A percentile compares a stretch with the other conserved stretches of the same genome.
Evolutionary conservation across 2,113 vertebrate genomes (phyloP).

Genomic region (Oostethus manadensis): DNA sequence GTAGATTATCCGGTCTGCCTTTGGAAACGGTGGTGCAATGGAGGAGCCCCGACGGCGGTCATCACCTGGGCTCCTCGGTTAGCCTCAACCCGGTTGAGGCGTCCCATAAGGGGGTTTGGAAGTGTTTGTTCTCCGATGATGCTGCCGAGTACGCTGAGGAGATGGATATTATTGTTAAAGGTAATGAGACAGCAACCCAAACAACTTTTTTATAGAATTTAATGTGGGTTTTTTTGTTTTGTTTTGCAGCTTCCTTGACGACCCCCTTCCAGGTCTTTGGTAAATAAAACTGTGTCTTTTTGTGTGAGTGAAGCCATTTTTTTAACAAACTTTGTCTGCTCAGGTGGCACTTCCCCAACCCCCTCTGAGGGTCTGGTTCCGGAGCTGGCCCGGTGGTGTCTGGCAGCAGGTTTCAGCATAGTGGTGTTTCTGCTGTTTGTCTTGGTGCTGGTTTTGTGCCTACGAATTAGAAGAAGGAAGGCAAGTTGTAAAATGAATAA

Average conservation of each 20-base stretch:
- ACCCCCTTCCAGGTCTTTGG: accelerated
- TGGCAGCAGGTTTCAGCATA: slow-evolving; percentile 24
- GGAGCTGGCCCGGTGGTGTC: slow-evolving; percentile 49
- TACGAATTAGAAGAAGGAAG: slow-evolving; percentile 52
- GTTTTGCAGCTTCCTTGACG: slow-evolving; percentile 3
- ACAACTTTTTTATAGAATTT: background rate
- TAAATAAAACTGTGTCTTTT: accelerated
- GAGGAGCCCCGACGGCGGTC: background rate
- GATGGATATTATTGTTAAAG: slow-evolving; percentile 18
- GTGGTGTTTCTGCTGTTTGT: slow-evolving; percentile 45
- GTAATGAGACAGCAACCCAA: slow-evolving; percentile 26
- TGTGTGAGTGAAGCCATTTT: background rate
- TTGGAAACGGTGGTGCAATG: slow-evolving; percentile 3
- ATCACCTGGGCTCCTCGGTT: accelerated
- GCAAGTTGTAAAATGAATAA: slow-evolving; percentile 29
- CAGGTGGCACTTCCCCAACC: accelerated
- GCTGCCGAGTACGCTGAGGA: accelerated
- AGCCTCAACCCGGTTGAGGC: background rate
- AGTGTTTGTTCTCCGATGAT: slow-evolving; percentile 9
- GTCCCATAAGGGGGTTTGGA: slow-evolving; percentile 46
- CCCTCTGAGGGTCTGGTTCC: accelerated
- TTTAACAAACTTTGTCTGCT: background rate
- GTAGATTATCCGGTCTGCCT: background rate
- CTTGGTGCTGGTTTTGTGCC: slow-evolving; percentile 13
- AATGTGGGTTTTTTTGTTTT: slow-evolving; percentile 7